Evolutionary conservation across 2,888 invertebrate genomes (phyloP).

Genomic region (Periphyllus acericola): DNA sequence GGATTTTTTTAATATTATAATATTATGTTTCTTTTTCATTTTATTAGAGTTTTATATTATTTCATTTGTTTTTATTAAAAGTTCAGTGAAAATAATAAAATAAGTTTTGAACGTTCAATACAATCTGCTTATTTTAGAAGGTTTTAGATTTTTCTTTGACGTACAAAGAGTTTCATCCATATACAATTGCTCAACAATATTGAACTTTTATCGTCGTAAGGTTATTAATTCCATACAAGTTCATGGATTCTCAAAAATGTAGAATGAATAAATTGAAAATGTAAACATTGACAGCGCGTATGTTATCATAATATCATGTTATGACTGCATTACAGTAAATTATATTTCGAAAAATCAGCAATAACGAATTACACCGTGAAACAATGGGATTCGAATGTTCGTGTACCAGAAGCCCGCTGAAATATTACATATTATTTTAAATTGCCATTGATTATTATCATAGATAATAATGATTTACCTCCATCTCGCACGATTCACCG

Average conservation of each 20-base stretch:
- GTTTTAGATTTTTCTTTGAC: neutral
- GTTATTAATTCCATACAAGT: neutral
- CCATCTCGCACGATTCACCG: neutral
- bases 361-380: neutral
- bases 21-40: neutral
- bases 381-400: neutral
- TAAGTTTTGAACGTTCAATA: conserved; percentile 8
- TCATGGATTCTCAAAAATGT: neutral
- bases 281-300: neutral
- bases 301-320: neutral
- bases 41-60: conserved; percentile 14
- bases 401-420: neutral
- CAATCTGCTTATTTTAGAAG: neutral
- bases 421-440: neutral
- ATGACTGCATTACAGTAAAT: neutral
- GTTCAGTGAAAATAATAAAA: conserved; percentile 27
- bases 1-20: conserved; percentile 13
- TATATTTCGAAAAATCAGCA: neutral
- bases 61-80: conserved; percentile 42
- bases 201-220: neutral
- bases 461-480: neutral
- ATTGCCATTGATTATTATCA: neutral
- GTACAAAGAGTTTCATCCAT: neutral
- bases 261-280: neutral
- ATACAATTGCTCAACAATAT: neutral